Conservation (phyloP, 2,797 vertebrate genomes). For the Tenualosa thibaudeaui region DNA sequence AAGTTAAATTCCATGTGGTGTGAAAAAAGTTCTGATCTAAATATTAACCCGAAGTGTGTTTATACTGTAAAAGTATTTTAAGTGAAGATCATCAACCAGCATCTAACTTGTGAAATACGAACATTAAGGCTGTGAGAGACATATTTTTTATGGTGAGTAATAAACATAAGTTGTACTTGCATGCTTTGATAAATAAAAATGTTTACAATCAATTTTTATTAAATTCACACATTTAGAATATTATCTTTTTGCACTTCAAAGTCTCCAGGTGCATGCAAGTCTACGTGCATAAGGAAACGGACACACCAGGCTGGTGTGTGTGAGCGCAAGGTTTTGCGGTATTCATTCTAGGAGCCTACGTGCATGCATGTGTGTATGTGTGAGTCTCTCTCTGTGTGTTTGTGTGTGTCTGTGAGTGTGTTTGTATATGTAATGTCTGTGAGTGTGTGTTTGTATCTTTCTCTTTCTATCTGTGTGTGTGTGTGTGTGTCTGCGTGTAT, state of each 20-base stretch:
- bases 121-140: neutral
- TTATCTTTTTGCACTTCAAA: neutral
- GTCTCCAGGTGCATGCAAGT: neutral
- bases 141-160: neutral
- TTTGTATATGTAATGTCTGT: neutral
- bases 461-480: neutral
- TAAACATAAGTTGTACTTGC: neutral
- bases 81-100: neutral
- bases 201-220: neutral
- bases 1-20: too few relatives aligned
- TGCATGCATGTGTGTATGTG: neutral
- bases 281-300: neutral
- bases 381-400: too few relatives aligned
- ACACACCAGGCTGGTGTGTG: neutral
- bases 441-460: conserved; percentile 23
- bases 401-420: neutral
- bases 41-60: neutral
- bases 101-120: neutral
- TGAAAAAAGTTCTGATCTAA: too few relatives aligned
- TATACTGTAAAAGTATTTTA: neutral
- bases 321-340: neutral
- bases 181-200: neutral
- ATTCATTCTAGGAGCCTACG: neutral
- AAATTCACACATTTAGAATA: neutral
- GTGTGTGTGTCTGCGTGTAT: conserved; percentile 30